These are phyloP conservation scores for Troglohyphantes excavatus DNA, from an alignment of 2,888 invertebrate species.

Conservation along the genomic window DNA sequence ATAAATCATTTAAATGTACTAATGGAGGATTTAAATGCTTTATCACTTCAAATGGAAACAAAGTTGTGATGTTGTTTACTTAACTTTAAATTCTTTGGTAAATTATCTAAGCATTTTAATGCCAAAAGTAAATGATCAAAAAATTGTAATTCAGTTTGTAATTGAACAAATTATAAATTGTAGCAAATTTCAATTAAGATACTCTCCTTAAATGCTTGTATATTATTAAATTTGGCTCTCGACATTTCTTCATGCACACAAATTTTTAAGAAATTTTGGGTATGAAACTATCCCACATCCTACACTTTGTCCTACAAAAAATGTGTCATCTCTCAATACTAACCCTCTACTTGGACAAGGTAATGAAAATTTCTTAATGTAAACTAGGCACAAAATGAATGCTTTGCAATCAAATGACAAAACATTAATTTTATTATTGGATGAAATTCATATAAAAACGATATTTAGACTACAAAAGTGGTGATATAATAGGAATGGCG, in stretches of 20 bases:
- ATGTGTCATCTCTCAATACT: not conserved
- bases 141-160: not conserved
- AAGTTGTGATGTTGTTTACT: not conserved
- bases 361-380: not conserved
- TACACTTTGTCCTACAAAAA: not conserved
- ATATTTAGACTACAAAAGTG: slow-evolving; percentile 2
- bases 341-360: not conserved
- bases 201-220: not conserved
- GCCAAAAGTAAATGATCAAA: not conserved
- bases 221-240: no score
- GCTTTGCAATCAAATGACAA: not conserved
- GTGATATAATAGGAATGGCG: not conserved
- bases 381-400: not conserved
- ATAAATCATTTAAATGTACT: not conserved
- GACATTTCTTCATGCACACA: not conserved
- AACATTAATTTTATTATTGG: not conserved
- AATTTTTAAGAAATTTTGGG: not conserved
- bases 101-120: not conserved
- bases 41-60: not conserved
- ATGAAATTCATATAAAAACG: not conserved
- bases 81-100: not conserved
- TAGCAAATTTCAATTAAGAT: not conserved
- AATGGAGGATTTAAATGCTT: not conserved
- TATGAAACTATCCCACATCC: not conserved
- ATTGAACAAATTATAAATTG: not conserved